phyloP scores from a whole-genome alignment of 2,888 invertebrate genomes.

The Cantharis rustica region DNA sequence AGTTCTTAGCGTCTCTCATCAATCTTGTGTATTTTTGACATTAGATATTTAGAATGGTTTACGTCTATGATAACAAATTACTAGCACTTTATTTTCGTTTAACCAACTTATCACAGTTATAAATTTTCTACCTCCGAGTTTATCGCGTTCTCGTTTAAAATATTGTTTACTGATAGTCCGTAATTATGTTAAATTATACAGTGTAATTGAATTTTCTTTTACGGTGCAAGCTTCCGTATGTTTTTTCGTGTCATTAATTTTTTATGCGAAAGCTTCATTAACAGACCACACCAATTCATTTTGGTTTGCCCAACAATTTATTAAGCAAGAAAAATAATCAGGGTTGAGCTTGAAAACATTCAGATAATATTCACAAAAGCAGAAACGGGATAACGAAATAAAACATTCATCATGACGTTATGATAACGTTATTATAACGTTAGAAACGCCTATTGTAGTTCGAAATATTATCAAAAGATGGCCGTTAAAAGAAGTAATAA shows the following conservation, averaged over 20 bases:
- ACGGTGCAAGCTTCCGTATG: background rate
- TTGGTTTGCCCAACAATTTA: background rate
- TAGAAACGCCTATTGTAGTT: too few relatives aligned
- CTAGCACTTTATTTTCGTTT: constrained; percentile 3
- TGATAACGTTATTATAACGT: too few relatives aligned
- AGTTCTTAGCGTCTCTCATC: background rate
- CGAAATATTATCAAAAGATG: too few relatives aligned
- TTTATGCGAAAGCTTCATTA: background rate
- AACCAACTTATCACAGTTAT: background rate
- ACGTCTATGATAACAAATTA: constrained; percentile 1
- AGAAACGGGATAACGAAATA: too few relatives aligned
- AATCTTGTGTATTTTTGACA: background rate
- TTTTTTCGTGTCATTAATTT: background rate
- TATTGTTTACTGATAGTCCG: background rate
- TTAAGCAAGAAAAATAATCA: background rate
- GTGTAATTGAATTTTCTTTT: background rate
- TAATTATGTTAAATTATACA: background rate
- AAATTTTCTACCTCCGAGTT: background rate
- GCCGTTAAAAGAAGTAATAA: too few relatives aligned
- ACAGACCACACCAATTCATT: background rate
- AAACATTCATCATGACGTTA: too few relatives aligned
- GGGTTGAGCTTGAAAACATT: too few relatives aligned
- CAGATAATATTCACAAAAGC: too few relatives aligned
- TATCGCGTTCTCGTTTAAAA: background rate
- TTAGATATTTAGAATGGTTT: background rate